phyloP scores from a whole-genome alignment of 2,888 invertebrate genomes.

The Antheraea yamamai region DNA sequence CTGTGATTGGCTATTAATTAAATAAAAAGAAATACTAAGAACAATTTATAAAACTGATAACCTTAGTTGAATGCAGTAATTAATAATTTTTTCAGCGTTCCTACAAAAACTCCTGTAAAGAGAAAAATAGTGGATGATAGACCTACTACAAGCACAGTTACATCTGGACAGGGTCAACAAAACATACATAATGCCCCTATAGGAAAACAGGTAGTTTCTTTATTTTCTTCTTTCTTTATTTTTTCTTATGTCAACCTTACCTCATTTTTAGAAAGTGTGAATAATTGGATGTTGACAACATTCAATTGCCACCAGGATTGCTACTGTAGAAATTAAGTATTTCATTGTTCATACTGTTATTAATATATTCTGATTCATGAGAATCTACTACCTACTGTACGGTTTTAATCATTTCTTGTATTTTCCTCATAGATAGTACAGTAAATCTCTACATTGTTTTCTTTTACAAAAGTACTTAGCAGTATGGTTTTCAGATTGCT shows the following conservation, averaged over 20 bases:
- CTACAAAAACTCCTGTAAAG: constrained; percentile 68
- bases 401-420: too few species aligned
- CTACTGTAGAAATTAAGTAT: too few species aligned
- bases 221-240: not conserved
- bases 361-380: too few species aligned
- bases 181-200: constrained; percentile 55
- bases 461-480: too few species aligned
- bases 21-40: not conserved
- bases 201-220: constrained; percentile 61
- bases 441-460: too few species aligned
- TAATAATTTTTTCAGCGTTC: constrained; percentile 50
- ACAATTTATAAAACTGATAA: not conserved
- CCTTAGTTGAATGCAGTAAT: not conserved
- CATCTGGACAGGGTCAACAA: constrained; percentile 51
- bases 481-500: too few species aligned
- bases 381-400: too few species aligned
- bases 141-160: constrained; percentile 39
- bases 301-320: too few species aligned
- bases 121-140: constrained; percentile 64
- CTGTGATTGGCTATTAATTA: not conserved
- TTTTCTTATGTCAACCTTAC: not conserved
- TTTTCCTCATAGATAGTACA: too few species aligned
- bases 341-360: too few species aligned
- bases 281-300: not conserved
- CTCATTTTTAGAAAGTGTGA: not conserved